Evolutionary conservation across 2,888 invertebrate species (phyloP).

Genomic region (Hypena proboscidalis): DNA sequence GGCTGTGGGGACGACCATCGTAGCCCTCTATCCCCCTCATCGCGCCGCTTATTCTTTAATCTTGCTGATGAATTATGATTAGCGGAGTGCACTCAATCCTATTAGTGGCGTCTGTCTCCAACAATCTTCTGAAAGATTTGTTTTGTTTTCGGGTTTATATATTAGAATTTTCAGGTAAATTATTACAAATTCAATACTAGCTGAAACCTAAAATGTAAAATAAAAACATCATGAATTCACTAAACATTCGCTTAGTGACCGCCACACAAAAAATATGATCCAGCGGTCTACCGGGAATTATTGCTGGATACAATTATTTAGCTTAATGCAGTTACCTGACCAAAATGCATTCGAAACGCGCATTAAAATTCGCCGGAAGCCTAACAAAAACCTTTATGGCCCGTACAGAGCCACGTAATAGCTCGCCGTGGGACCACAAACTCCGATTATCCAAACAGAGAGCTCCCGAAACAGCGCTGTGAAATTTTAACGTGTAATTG

Average conservation of each 20-base stretch:
- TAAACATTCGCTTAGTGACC: too few species aligned
- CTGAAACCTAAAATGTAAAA: too few species aligned
- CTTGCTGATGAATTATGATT: slow-evolving; percentile 85
- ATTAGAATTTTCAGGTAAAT: slow-evolving; percentile 7
- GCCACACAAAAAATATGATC: slow-evolving; percentile 11
- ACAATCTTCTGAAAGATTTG: slow-evolving; percentile 62
- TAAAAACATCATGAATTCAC: too few species aligned
- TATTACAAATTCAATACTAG: too few species aligned
- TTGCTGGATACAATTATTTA: slow-evolving; percentile 52
- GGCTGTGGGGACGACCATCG: slow-evolving; percentile 23
- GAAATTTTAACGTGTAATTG: slow-evolving; percentile 84
- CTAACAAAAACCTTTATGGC: slow-evolving; percentile 79
- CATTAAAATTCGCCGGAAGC: slow-evolving; percentile 75
- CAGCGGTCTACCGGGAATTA: slow-evolving; percentile 36
- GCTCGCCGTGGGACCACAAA: slow-evolving; percentile 83
- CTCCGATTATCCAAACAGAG: slow-evolving; percentile 81
- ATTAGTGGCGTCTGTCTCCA: slow-evolving; percentile 71
- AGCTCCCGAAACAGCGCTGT: slow-evolving; percentile 78
- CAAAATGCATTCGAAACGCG: slow-evolving; percentile 68
- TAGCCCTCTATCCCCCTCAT: slow-evolving; percentile 52
- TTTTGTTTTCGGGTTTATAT: slow-evolving; percentile 37
- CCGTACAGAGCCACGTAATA: slow-evolving; percentile 69
- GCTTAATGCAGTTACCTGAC: slow-evolving; percentile 57
- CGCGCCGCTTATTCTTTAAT: slow-evolving; percentile 81
- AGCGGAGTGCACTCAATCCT: slow-evolving; percentile 83